Base-by-base conservation (phyloP, 2,888 invertebrate genomes). In the Alcis repandata region DNA sequence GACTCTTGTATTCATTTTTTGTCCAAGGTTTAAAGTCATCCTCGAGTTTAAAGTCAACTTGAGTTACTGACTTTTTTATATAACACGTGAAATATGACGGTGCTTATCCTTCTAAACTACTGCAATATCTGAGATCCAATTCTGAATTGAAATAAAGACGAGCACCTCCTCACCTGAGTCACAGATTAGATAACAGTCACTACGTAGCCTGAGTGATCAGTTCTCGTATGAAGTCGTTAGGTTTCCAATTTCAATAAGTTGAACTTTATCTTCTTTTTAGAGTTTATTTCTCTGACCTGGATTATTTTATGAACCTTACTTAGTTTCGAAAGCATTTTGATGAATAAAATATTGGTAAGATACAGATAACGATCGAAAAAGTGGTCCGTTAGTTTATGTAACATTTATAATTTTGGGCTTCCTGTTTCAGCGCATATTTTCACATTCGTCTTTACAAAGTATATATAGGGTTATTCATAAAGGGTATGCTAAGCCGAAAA, bases 101-200 rank as follows among this genome's bases (percentile, higher is more conserved):
- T 80, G 77, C 88, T 90, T 89, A 90, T 88, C 89, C 88, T 86
- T 87, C 78, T 75, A 83, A 89, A 90, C 84, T 89, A 83, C 85
- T 82, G 84, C 84, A 84, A 87, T 90, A 87, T 85, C 82, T 45
- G 51, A 77, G 80, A 86, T 86, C 85, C 86, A 84, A 87, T 86
- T 82, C 80, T 72, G 78, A 82, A 85, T 85, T 85, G 84, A 85
- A 85, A 86, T 85, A 85, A 83, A 87, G 79, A 79, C 17, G 64
- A 69, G 73, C 20, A 45, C 56, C 53, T 22, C 32, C 41, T 54
- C 69, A 72, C 70, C 70, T 76, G n/a, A n/a, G n/a, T n/a, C n/a
- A n/a, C n/a, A n/a, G n/a, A n/a, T n/a, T n/a, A n/a, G n/a, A n/a
- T n/a, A n/a, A n/a, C n/a, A n/a, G n/a, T n/a, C n/a, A n/a, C n/a